Conservation (phyloP, 2,113 vertebrate genomes). For the Notothenia coriiceps region DNA sequence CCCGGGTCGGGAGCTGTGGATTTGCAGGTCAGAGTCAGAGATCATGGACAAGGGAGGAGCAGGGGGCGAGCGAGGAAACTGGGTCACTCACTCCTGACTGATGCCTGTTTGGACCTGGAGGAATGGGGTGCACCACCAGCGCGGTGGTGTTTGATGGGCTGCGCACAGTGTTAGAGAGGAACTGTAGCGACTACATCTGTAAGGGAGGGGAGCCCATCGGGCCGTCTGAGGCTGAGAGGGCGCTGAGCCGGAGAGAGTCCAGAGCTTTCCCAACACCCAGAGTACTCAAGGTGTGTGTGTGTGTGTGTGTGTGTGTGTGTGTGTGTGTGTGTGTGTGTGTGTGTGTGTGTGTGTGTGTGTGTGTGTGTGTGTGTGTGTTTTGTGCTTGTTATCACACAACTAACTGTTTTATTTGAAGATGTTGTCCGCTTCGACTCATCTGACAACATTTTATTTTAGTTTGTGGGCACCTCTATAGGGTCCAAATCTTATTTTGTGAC, state of each 20-base stretch:
- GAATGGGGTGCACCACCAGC: conserved; percentile 97
- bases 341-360: conserved; percentile 41
- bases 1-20: conserved; percentile 37
- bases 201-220: conserved; percentile 89
- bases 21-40: conserved; percentile 43
- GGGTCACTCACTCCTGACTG: conserved; percentile 79
- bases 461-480: neutral
- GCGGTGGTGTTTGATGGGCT: conserved; percentile 93
- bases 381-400: no score
- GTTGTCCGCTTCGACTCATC: neutral
- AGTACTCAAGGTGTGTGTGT: conserved; percentile 84
- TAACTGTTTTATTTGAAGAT: neutral
- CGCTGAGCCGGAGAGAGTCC: conserved; percentile 90
- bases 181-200: conserved; percentile 95
- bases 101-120: conserved; percentile 83
- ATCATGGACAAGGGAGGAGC: conserved; percentile 64
- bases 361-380: conserved; percentile 30
- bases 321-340: neutral
- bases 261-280: conserved; percentile 81
- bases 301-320: conserved; percentile 13
- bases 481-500: neutral
- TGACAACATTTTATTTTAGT: neutral
- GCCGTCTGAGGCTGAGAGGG: conserved; percentile 87
- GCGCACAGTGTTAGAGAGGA: conserved; percentile 92
- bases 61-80: conserved; percentile 55